Evolutionary conservation across 2,113 vertebrate species (phyloP), one percentile per base, ranked within the genome.

Genomic region (Sinocyclocheilus maitianheensis): DNA sequence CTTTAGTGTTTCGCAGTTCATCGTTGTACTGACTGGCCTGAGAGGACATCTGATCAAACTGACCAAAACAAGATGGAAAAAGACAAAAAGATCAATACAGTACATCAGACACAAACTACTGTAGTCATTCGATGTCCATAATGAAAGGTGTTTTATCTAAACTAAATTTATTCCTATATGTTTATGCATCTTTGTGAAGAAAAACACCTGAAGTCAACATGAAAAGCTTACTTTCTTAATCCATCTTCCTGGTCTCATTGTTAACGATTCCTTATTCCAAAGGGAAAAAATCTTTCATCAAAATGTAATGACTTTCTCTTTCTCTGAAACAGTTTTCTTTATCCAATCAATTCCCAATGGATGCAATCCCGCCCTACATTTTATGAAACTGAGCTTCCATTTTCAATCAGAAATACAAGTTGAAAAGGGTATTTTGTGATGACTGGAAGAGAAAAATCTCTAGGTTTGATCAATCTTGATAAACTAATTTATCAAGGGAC

Each of bases 11-110:
- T 12, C 94, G 94, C 22, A 96, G 93, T 85, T 96, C 93, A 1
- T 96, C 93, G 46, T 92, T 93, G 53, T 93, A 95, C 87, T 94
- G 93, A 22, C 74, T 92, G 60, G 94, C 94, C 88, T 95, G 94
- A 34, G 91, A 90, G 4, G 94, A 91, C 93, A 96, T 95, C 79
- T 95, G 93, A 69, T 94, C 93, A 34, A 94, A 94, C 95, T 96
- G 81, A 48, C 2, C 74, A 53, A 16, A 10, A 1, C 16, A 58
- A 77, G 48, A 24, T 30, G 43, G 84, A 24, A 14, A 69, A n/a
- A 46, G 1, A 10, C 30, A 46, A 43, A 43, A 43, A 43, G 43
- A 7, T 46, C 43, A 46, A 2, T 46, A 37, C 37, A 37, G 37
- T 37, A 46, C 1, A 6, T 43, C 43, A 43, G 43, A 43, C 8